Conservation (phyloP, 2,113 vertebrate genomes). For the Nannospalax galili region DNA sequence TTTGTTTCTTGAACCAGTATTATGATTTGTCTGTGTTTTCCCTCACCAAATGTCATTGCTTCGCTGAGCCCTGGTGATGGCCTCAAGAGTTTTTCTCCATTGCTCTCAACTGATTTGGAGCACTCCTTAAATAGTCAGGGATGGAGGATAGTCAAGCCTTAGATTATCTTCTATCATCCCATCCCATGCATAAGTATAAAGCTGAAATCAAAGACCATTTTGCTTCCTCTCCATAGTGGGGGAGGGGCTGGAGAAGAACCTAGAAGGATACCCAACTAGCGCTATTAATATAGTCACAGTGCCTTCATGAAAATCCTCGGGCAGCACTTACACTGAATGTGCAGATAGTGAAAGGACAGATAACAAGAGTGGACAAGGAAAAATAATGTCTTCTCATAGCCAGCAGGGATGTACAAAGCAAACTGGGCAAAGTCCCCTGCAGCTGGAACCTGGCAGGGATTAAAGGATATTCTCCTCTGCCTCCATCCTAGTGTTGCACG, state of each 20-base stretch:
- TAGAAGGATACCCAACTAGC: background rate
- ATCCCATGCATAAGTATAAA: background rate
- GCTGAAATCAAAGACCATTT: background rate
- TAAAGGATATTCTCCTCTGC: rapidly evolving
- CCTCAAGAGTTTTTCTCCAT: background rate
- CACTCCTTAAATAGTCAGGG: background rate
- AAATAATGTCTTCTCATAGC: background rate
- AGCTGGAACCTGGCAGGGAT: background rate
- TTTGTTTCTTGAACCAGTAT: background rate
- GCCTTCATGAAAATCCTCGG: background rate
- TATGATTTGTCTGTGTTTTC: conserved; percentile 3
- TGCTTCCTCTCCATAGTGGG: background rate
- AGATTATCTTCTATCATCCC: background rate
- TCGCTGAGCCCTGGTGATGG: too few relatives aligned
- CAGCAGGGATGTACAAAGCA: background rate
- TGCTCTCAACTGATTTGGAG: background rate
- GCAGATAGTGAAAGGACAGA: background rate
- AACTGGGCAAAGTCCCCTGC: background rate
- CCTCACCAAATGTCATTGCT: background rate
- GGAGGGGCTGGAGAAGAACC: background rate
- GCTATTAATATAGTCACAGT: too few relatives aligned
- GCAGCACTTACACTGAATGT: background rate
- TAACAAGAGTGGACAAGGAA: background rate
- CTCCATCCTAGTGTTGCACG: background rate
- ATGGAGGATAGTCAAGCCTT: background rate